phyloP scores from a whole-genome alignment of 2,797 vertebrate species.

The Valencia hispanica region DNA sequence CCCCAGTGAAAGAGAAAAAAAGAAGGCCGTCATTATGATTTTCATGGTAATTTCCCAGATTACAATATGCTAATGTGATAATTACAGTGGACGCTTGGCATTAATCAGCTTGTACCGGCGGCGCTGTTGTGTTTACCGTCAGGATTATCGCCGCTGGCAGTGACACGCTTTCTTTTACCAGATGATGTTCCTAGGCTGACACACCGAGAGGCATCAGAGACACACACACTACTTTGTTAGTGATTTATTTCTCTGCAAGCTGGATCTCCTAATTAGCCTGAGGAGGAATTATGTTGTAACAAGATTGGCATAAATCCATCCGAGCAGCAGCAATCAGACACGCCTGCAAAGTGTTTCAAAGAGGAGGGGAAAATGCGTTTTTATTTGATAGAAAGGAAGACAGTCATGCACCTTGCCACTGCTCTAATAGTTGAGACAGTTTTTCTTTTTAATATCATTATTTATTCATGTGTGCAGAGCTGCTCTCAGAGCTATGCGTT shows the following conservation, averaged over 20 bases:
- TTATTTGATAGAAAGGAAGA: constrained; percentile 11
- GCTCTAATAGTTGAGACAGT: constrained; percentile 37
- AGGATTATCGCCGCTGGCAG: constrained; percentile 48
- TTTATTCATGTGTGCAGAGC: constrained; percentile 58
- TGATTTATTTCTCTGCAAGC: constrained; percentile 20
- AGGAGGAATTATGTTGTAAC: constrained; percentile 29
- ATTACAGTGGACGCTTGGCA: constrained; percentile 71
- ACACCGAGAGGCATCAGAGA: constrained; percentile 26
- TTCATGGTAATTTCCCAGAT: constrained; percentile 77
- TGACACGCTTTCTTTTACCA: constrained; percentile 13
- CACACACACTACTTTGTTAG: constrained; percentile 31
- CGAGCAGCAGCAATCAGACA: constrained; percentile 7
- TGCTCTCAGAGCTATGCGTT: constrained; percentile 43
- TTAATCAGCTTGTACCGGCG: constrained; percentile 65
- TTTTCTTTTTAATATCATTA: constrained; percentile 51
- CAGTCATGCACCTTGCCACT: not conserved
- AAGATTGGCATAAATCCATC: constrained; percentile 56
- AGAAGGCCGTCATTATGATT: constrained; percentile 67
- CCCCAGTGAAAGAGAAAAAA: constrained; percentile 37
- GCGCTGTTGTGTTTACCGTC: constrained; percentile 57
- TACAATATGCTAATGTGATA: constrained; percentile 80
- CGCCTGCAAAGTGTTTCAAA: constrained; percentile 34
- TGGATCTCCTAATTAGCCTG: constrained; percentile 43
- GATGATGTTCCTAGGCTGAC: constrained; percentile 29
- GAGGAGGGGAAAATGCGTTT: constrained; percentile 36